Base-by-base conservation (phyloP, 2,888 invertebrate genomes). In the Lasioglossum marginatum region DNA sequence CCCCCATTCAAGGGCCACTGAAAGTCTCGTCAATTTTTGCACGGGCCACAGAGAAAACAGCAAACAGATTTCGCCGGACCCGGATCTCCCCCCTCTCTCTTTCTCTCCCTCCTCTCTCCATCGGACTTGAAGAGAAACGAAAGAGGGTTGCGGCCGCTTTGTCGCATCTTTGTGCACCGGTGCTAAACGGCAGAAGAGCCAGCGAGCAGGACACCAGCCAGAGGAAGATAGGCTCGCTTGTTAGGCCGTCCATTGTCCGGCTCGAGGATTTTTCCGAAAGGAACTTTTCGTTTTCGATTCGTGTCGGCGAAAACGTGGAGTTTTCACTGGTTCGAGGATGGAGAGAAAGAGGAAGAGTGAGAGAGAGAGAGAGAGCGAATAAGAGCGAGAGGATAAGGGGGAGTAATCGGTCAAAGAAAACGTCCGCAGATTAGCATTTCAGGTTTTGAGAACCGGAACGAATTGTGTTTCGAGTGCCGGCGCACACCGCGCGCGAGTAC, bases 191-290 rank as follows among this genome's bases (percentile, higher is more conserved):
- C 93, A 91, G 88, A 76, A 71, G 68, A 81, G 77, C 74, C 57
- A 71, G 23, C n/a, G 63, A 75, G 37, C 68, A 66, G 77, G 48
- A 79, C 76, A 66, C 27, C 48, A 57, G 23, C 45, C 31, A 31
- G 40, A 79, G 60, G 77, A 70, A 68, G 79, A 79, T 31, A 14
- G n/a, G 88, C 91, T 90, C 81, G 94, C 94, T 94, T 94, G 94
- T 94, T 94, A 94, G 93, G 89, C 71, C 68, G 63, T 63, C 92
- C 84, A 94, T 94, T 94, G 94, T 94, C 87, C 87, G 85, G 80
- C 45, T 10, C 52, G 79, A 77, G 78, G 78, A 75, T 83, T 87
- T 88, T 88, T 85, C 87, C 77, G 45, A 87, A 90, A 81, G 78
- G 63, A 76, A 83, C 79, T 88, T 88, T 87, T 74, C 85, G 73